Evolutionary conservation across 2,797 vertebrate genomes (phyloP).

Genomic region (Cirrhinus molitorella): DNA sequence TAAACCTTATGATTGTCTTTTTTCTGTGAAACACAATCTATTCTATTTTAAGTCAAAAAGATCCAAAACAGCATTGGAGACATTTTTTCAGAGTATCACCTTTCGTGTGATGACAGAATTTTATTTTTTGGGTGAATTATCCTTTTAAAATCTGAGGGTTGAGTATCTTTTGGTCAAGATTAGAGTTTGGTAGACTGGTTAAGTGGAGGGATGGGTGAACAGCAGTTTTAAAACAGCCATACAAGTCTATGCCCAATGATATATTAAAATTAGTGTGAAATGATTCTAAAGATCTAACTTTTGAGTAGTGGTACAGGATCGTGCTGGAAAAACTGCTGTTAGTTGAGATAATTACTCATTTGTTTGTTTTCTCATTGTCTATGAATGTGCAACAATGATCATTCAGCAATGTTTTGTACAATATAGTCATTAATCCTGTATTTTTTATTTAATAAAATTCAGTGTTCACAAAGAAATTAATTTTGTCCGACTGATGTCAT

Average conservation of each 20-base stretch:
- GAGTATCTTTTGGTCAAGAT: slow-evolving; percentile 12
- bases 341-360: background rate
- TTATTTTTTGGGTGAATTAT: background rate
- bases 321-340: slow-evolving; percentile 2
- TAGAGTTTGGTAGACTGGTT: slow-evolving; percentile 4
- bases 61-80: background rate
- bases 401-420: slow-evolving; percentile 67
- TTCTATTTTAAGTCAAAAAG: background rate
- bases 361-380: slow-evolving; percentile 24
- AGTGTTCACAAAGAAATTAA: slow-evolving; percentile 53
- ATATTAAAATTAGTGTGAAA: slow-evolving; percentile 4
- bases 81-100: too few species aligned
- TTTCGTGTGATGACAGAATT: background rate
- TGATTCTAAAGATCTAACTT: background rate
- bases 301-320: background rate
- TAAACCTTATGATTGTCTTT: background rate
- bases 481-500: background rate
- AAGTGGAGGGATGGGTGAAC: slow-evolving; percentile 7
- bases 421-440: slow-evolving; percentile 66
- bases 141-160: background rate
- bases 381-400: slow-evolving; percentile 39
- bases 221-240: slow-evolving; percentile 12
- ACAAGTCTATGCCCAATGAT: background rate
- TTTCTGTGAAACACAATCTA: too few species aligned
- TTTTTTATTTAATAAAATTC: slow-evolving; percentile 74